Evolutionary conservation across 2,888 invertebrate species (phyloP), one percentile per base, ranked within the genome.

Genomic region (Clivina fossor): DNA sequence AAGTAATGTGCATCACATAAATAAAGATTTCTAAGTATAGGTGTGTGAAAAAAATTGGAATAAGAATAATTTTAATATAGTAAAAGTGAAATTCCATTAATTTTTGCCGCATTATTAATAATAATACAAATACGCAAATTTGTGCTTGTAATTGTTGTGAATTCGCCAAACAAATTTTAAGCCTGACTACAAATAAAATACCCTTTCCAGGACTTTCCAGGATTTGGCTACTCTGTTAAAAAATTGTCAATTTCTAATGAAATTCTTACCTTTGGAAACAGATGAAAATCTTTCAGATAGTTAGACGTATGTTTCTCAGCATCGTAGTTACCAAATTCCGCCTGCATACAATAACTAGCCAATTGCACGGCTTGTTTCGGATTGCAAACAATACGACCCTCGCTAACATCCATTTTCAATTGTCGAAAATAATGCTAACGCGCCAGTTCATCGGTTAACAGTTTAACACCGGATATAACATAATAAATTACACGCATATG

Each of bases 371-470:
- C 95, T 74, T 95, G 93, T 63, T 94, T 91, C 57, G 88, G 85
- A 69, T 90, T 90, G 70, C 94, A 94, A 37, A 86, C 86, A 59
- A 96, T 86, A 64, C 90, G 83, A 2, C 95, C 95, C 73, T 97
- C 96, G 49, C 95, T 84, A 56, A 98, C 85, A 76, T 98, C 96
- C 72, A 86, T 90, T 67, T 97, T 97, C 50, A 97, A 76, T 76
- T 98, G 96, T 44, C 96, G 79, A 74, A 95, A 98, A 74, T 95
- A 98, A 72, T 97, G 94, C 73, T 95, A 94, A 67, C 96, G 85
- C 2, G 95, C 93, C 66, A 93, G 89, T 76, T 96, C 95, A 74
- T 98, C 97, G 57, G 88, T 88, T 59, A 98, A 83, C 56, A 92
- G 78, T 61, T 87, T 84, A 1, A 93, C 90, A 49, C 94, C 93